A percentile compares a stretch with the other conserved stretches of the same genome.
phyloP scores from a whole-genome alignment of 2,113 vertebrate genomes.

The Osmerus eperlanus region DNA sequence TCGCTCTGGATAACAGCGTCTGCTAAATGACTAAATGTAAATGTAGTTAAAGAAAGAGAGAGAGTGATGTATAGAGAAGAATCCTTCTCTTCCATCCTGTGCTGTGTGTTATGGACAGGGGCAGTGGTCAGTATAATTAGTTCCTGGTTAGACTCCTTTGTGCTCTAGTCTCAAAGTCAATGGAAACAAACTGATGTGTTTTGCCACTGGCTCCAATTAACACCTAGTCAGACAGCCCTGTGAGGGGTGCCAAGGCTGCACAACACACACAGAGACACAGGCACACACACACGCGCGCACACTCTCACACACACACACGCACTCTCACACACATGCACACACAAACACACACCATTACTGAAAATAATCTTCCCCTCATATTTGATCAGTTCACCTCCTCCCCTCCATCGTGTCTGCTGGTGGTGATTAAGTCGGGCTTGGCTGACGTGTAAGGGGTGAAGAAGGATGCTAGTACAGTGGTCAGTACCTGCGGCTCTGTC shows the following conservation, averaged over 20 bases:
- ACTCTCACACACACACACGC: not conserved
- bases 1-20: too few relatives aligned
- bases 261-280: not conserved
- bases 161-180: not conserved
- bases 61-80: not conserved
- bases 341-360: not conserved
- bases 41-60: not conserved
- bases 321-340: not conserved
- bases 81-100: not conserved
- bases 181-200: slow-evolving; percentile 3
- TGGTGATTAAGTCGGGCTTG: too few relatives aligned
- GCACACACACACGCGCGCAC: not conserved
- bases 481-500: too few relatives aligned
- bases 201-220: slow-evolving; percentile 9
- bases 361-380: too few relatives aligned
- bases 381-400: too few relatives aligned
- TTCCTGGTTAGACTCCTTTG: not conserved
- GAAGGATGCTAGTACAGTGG: too few relatives aligned
- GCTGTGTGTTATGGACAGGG: slow-evolving; percentile 1
- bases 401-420: too few relatives aligned
- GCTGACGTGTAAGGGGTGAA: too few relatives aligned
- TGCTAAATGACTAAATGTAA: too few relatives aligned
- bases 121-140: slow-evolving; percentile 6
- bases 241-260: not conserved
- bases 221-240: not conserved